phyloP scores from a whole-genome alignment of 1,140 invertebrate genomes.

The Conus ventricosus region DNA sequence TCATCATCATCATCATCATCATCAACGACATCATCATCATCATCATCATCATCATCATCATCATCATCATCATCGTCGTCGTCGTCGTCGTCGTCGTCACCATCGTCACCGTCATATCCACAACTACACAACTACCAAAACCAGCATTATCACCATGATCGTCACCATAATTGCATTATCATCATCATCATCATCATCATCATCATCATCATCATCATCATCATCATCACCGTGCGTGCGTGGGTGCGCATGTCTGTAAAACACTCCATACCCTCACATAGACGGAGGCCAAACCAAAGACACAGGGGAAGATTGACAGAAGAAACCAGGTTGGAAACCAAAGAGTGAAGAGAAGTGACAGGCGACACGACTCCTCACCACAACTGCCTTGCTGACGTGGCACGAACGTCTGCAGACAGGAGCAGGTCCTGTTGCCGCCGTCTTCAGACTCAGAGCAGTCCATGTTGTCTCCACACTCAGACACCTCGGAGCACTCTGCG shows the following conservation, averaged over 20 bases:
- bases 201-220: background rate
- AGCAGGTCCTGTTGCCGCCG: background rate
- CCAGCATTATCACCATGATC: background rate
- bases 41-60: background rate
- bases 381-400: background rate
- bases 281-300: no score
- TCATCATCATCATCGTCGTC: background rate
- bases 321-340: no score
- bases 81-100: background rate
- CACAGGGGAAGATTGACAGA: no score
- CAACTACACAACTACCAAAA: background rate
- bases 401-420: background rate
- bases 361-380: background rate
- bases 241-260: no score
- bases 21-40: no score
- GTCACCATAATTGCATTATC: background rate
- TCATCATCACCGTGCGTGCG: no score
- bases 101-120: background rate
- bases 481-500: background rate
- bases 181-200: background rate
- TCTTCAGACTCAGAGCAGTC: background rate
- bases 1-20: no score
- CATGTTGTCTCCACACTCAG: conserved; percentile 9
- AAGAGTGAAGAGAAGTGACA: no score
- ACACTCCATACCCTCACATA: no score